Percentiles rank a stretch among this genome's conserved stretches.
phyloP scores from a whole-genome alignment of 2,113 vertebrate species.

The Oryzias javanicus region DNA sequence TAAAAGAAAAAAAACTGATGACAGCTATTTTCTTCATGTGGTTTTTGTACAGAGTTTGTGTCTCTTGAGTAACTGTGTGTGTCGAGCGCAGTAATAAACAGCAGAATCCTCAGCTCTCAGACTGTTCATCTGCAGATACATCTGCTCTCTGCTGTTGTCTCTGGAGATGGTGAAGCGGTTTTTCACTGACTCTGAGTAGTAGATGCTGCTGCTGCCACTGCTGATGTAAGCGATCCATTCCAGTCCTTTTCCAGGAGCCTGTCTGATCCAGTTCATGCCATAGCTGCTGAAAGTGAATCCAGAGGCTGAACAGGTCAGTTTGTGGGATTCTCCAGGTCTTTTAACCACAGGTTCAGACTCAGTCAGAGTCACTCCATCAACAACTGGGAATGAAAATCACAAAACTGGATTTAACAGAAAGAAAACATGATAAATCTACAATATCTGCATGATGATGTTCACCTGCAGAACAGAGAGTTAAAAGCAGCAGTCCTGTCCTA shows the following conservation, averaged over 20 bases:
- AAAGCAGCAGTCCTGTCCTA: constrained; percentile 1
- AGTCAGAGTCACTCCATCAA: no score
- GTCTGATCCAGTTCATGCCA: no score
- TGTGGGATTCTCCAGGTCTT: no score
- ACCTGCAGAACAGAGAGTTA: not conserved
- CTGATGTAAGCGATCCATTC: no score
- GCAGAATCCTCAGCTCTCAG: constrained; percentile 17
- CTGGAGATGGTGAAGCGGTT: not conserved
- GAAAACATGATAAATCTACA: not conserved
- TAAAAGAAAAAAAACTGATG: no score
- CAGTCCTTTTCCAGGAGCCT: no score
- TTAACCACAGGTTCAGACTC: no score
- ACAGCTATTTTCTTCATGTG: constrained; percentile 13
- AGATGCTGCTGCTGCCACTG: not conserved
- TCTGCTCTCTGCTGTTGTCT: not conserved
- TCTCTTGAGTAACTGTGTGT: not conserved
- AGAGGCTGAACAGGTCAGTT: no score
- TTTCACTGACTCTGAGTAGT: not conserved
- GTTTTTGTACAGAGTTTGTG: not conserved
- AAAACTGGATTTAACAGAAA: no score
- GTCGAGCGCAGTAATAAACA: constrained; percentile 35
- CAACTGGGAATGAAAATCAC: no score
- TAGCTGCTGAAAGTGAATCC: no score
- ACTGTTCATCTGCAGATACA: constrained; percentile 11
- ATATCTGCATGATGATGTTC: not conserved